Conservation (phyloP, 2,888 invertebrate genomes). For the Zelleria hepariella region DNA sequence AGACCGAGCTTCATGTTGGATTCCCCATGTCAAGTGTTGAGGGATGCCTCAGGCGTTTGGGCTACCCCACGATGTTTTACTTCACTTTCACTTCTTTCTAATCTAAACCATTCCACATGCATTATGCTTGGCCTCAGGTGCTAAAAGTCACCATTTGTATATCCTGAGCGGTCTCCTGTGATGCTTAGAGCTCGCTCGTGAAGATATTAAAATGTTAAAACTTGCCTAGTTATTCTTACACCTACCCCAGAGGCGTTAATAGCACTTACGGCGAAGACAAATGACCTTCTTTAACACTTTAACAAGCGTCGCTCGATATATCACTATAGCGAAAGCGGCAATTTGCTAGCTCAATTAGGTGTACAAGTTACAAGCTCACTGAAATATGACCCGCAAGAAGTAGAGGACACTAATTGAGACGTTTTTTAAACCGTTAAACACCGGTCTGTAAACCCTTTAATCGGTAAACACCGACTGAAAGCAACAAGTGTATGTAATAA, state of each 20-base stretch:
- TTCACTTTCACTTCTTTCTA: too few relatives aligned
- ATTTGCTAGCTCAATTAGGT: background rate
- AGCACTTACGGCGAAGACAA: background rate
- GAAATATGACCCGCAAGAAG: background rate
- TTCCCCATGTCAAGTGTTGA: too few relatives aligned
- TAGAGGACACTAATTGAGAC: constrained; percentile 36
- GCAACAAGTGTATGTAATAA: background rate
- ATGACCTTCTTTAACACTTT: background rate
- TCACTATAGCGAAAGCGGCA: background rate
- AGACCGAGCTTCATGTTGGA: too few relatives aligned
- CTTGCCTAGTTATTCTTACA: background rate
- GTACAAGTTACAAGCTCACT: background rate
- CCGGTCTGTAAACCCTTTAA: constrained; percentile 18
- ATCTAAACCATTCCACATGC: too few relatives aligned
- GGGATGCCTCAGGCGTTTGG: too few relatives aligned
- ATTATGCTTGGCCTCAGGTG: too few relatives aligned
- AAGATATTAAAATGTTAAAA: background rate
- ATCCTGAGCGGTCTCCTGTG: too few relatives aligned
- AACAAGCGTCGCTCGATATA: background rate
- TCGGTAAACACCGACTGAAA: background rate
- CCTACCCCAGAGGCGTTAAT: background rate
- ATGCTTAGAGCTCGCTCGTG: too few relatives aligned
- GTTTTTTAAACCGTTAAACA: constrained; percentile 32
- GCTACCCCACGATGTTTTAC: too few relatives aligned
- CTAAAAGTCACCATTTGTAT: too few relatives aligned